Evolutionary conservation across 2,888 invertebrate species (phyloP), one percentile per base, ranked within the genome.

Genomic region (Teleiodes luculella): DNA sequence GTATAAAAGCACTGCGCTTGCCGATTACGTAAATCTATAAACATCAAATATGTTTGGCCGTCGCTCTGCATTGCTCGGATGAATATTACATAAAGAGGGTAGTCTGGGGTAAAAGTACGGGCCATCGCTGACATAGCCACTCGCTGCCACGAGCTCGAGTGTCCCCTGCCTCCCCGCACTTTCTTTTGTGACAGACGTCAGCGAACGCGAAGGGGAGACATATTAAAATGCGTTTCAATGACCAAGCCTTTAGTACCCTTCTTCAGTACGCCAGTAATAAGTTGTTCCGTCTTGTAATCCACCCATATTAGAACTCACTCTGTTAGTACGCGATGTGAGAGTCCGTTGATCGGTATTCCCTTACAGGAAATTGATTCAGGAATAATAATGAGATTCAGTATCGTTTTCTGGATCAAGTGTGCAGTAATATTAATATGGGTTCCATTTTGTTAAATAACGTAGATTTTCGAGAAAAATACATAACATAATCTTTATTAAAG

Each of bases 41-140:
- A 80, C 70, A 74, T 80, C 63, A 67, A 72, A 70, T 67, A 78
- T 78, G 74, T 78, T 79, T 80, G 81, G 78, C 78, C 78, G 36
- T 66, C n/a, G 43, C 67, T 63, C 66, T 67, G 73, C 74, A 76
- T 80, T 79, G 72, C 75, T 78, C 64, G 68, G 73, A 77, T 76
- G 77, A 78, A 78, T 79, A 78, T 80, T 78, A 77, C 76, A 80
- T 78, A 79, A 82, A 79, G 80, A 70, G 67, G 73, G 65, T 70
- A 69, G 16, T 43, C 53, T n/a, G 49, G 35, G 47, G 72, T 28
- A 43, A 43, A 24, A 20, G 43, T 74, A 68, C 76, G 80, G 76
- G 74, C 74, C 70, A 69, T 68, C 64, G 81, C 82, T 81, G 82
- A 82, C 79, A 69, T 72, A 80, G 80, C 75, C 74, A 76, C 78